A percentile compares a stretch with the other conserved stretches of the same genome.
phyloP scores from a whole-genome alignment of 1,140 invertebrate species.

The Heliconius himera region DNA sequence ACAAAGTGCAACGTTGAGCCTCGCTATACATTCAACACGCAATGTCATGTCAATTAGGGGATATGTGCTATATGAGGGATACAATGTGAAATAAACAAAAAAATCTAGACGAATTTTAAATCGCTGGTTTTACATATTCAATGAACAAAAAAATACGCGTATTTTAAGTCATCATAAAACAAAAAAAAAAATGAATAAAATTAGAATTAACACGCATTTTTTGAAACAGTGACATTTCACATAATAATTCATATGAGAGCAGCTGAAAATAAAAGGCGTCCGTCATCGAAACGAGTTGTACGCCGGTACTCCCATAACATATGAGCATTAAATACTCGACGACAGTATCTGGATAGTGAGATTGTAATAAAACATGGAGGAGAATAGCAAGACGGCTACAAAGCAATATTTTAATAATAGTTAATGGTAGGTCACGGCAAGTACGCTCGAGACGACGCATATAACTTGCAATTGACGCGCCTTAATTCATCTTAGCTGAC shows the following conservation, averaged over 20 bases:
- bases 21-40: too few relatives aligned
- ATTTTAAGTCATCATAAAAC: background rate
- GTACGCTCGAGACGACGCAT: slow-evolving; percentile 67
- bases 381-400: slow-evolving; percentile 71
- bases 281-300: slow-evolving; percentile 39
- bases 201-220: background rate
- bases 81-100: too few relatives aligned
- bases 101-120: too few relatives aligned
- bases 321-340: slow-evolving; percentile 70
- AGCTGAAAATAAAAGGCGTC: slow-evolving; percentile 65
- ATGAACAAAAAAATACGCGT: too few relatives aligned
- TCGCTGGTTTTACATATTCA: too few relatives aligned
- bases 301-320: slow-evolving; percentile 57
- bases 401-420: slow-evolving; percentile 79
- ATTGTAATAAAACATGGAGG: slow-evolving; percentile 71
- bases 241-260: slow-evolving; percentile 60
- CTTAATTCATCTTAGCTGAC: slow-evolving; percentile 65
- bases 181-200: background rate
- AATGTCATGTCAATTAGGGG: too few relatives aligned
- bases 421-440: slow-evolving; percentile 72
- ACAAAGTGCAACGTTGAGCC: too few relatives aligned
- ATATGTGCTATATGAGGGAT: too few relatives aligned
- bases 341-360: slow-evolving; percentile 68
- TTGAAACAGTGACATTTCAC: slow-evolving; percentile 47
- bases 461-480: slow-evolving; percentile 72